A percentile compares a stretch with the other conserved stretches of the same genome.
Evolutionary conservation across 2,888 invertebrate genomes (phyloP).

Genomic region (Megamerina dolium): DNA sequence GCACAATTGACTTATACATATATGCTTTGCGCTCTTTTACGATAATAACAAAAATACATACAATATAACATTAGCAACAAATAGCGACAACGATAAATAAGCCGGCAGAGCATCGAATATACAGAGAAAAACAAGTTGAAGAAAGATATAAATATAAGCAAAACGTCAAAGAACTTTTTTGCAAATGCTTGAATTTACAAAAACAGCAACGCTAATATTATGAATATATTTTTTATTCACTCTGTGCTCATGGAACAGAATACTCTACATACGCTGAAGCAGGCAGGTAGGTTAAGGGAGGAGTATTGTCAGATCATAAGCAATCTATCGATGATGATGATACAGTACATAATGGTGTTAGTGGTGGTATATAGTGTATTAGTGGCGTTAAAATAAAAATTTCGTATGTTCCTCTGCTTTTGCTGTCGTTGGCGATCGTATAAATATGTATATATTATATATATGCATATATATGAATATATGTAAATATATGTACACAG

Average conservation of each 20-base stretch:
- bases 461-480: not conserved
- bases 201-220: too few species aligned
- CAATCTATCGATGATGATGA: too few species aligned
- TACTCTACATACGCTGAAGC: conserved; percentile 4
- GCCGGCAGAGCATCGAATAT: not conserved
- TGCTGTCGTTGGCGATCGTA: not conserved
- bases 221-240: not conserved
- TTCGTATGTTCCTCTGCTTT: too few species aligned
- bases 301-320: too few species aligned
- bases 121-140: conserved; percentile 1
- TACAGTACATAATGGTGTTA: too few species aligned
- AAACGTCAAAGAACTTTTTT: conserved; percentile 16
- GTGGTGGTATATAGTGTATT: too few species aligned
- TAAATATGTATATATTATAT: not conserved
- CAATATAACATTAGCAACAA: not conserved
- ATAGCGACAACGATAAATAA: not conserved
- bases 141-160: conserved; percentile 5
- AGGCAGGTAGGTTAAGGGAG: too few species aligned
- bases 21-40: too few species aligned
- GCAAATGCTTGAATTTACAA: conserved; percentile 6
- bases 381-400: too few species aligned
- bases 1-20: too few species aligned
- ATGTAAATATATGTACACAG: too few species aligned
- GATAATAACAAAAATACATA: not conserved
- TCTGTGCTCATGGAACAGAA: not conserved